Evolutionary conservation across 1,140 invertebrate species (phyloP), one percentile per base, ranked within the genome.

Genomic region (Pinna nobilis): DNA sequence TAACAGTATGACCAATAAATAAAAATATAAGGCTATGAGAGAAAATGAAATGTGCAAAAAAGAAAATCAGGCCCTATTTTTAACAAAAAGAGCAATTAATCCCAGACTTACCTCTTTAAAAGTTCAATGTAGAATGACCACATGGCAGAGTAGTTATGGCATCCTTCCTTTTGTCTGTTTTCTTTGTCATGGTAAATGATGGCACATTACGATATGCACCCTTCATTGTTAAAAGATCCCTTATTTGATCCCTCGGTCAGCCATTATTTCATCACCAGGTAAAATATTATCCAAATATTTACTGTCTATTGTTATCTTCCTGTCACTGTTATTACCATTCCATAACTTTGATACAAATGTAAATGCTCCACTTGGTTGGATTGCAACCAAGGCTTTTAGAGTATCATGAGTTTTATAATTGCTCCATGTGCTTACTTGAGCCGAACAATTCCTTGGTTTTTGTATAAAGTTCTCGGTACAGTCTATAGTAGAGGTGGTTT

Each of bases 321-420:
- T 33, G 18, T 61, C 59, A 39, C 1, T 11, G 4, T 37, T 61
- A 39, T 61, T 61, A 39, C 59, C 59, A 39, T 33, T 60, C 57
- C 32, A 60, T 20, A 25, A 35, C 57, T 60, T 32, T 32, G 57
- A 60, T 20, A 60, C 25, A 47, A 47, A 47, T 1, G 6, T 6
- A 47, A 47, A 47, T 47, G 44, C 49, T 7, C 49, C 49, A 51
- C 28, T 51, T 4, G 49, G 49, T 51, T 5, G 49, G 9, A 51
- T 51, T 1, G 49, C 35, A 37, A 61, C 59, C n/a, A 61, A 39
- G 25, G 59, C 33, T 61, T 28, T 59, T 11, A 59, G n/a, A 15
- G 55, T 59, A 15, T 59, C 33, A 59, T 59, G 55, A 35, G 7
- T 13, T 32, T 59, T 59, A 13, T 59, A 59, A n/a, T 59, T 59